Conservation (phyloP, 2,797 vertebrate genomes). For the Anisognathus igniventris region DNA sequence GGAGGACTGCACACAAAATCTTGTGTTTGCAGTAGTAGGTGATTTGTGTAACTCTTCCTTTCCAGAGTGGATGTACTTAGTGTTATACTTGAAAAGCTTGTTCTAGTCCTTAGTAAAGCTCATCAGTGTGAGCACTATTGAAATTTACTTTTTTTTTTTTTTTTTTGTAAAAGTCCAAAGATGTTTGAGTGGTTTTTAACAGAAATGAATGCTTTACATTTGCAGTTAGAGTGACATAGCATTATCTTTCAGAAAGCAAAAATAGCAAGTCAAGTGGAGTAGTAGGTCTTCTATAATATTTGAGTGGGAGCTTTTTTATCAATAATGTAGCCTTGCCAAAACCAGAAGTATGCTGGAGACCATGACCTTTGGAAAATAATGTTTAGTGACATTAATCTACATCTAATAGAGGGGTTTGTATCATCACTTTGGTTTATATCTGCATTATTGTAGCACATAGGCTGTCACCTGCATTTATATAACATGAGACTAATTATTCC, state of each 20-base stretch:
- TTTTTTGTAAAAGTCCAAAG: background rate
- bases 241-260: background rate
- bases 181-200: background rate
- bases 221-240: background rate
- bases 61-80: background rate
- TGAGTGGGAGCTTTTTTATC: conserved; percentile 54
- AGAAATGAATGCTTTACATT: conserved; percentile 20
- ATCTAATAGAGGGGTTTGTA: conserved; percentile 33
- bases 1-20: background rate
- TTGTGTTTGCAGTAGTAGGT: background rate
- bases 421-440: conserved; percentile 38
- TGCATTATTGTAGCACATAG: conserved; percentile 34
- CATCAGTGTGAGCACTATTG: background rate
- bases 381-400: conserved; percentile 38
- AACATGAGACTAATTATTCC: conserved; percentile 54
- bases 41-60: background rate
- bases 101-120: background rate
- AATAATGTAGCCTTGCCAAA: conserved; percentile 44
- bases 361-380: conserved; percentile 42
- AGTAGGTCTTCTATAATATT: conserved; percentile 3
- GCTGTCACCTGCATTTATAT: conserved; percentile 60
- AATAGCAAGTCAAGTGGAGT: background rate
- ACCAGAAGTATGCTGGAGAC: conserved; percentile 11
- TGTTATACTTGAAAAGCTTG: background rate
- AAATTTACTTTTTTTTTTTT: background rate